Percentiles rank a stretch among this genome's conserved stretches.
phyloP scores from a whole-genome alignment of 2,113 vertebrate species.

The Gallinago paraguaiae region DNA sequence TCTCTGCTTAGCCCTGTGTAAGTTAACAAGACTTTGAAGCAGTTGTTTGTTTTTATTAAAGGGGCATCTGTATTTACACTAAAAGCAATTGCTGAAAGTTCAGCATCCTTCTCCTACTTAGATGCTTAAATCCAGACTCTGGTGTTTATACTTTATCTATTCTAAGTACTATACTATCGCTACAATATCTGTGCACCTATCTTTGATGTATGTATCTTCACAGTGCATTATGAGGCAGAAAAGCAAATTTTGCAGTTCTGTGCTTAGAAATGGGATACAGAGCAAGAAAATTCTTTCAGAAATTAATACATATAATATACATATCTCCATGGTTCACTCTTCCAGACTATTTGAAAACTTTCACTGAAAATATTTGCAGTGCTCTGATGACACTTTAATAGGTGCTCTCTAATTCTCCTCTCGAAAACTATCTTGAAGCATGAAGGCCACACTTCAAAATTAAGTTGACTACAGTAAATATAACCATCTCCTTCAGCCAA shows the following conservation, averaged over 20 bases:
- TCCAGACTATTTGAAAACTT: background rate
- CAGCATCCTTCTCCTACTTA: background rate
- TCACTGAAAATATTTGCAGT: background rate
- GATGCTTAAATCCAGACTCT: background rate
- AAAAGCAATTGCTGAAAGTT: background rate
- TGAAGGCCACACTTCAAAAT: background rate
- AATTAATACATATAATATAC: fast-evolving
- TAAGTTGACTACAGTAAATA: background rate
- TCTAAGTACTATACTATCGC: background rate
- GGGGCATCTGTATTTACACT: background rate
- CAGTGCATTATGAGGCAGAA: background rate
- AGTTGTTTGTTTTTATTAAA: background rate
- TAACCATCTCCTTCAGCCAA: background rate
- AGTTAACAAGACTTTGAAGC: background rate
- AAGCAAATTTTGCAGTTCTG: background rate
- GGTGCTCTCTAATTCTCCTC: background rate
- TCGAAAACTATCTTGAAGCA: background rate
- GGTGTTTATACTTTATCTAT: background rate
- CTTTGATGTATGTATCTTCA: background rate
- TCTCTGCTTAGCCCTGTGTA: background rate
- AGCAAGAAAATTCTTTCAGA: background rate
- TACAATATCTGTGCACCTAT: fast-evolving
- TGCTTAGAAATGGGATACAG: background rate
- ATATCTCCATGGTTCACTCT: background rate
- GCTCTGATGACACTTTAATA: background rate